Base-by-base conservation (phyloP, 2,888 invertebrate genomes). In the Criorhina ranunculi region DNA sequence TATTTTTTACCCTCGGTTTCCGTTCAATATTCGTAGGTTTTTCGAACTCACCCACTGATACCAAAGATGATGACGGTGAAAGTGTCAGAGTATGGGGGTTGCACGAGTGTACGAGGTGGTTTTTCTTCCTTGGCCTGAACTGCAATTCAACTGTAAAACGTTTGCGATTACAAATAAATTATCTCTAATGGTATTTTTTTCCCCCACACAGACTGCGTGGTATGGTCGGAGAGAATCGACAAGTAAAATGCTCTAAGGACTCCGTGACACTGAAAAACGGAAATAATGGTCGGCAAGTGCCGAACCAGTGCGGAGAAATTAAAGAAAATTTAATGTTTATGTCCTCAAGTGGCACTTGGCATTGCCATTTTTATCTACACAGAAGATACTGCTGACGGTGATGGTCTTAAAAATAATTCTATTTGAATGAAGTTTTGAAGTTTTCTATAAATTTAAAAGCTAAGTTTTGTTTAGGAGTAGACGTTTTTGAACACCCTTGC, bases 111-210 rank as follows among this genome's bases (percentile, higher is more conserved):
- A 31, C 31, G 33, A 37, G 53, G 35, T 57, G 53, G 24, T 57
- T 64, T 62, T 69, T 42, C 37, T 40, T 44, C 46, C 59, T 64
- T 73, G 55, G 75, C 57, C 60, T 75, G 80, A 64, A 66, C 64
- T 81, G 85, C 77, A 85, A 83, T 83, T 87, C 86, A 88, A 87
- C 87, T 86, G 87, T 87, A 86, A 87, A 89, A 89, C 88, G 88
- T 88, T 89, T 89, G 89, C 90, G 91, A 90, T 91, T 90, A 91
- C 90, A 91, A 90, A 91, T 91, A 91, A 91, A 91, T 91, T 90
- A 90, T 91, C 90, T 89, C 89, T 91, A 91, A 91, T 90, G 90
- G 90, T 88, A 88, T 87, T 88, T 88, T 89, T 76, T 66, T 15
- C 29, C 5, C 12, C 35, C 37, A 51, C 15, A 15, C 66, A 24